Conservation (phyloP, 1,140 invertebrate species). For the Drosophila pallidifrons region DNA sequence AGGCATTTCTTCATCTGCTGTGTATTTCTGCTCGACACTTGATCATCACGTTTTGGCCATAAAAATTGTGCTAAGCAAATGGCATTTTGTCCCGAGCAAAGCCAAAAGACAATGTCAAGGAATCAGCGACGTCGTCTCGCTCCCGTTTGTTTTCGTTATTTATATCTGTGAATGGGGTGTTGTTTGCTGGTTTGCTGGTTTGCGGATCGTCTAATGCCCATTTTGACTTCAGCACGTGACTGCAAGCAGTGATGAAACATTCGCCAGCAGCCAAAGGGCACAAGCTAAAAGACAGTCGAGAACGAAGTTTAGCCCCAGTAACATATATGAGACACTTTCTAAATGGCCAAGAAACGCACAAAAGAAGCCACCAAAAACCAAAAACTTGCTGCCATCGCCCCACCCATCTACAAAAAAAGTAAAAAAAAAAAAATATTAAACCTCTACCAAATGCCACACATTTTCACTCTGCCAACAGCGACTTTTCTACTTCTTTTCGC, state of each 20-base stretch:
- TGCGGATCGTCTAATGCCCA: constrained; percentile 57
- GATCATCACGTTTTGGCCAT: constrained; percentile 76
- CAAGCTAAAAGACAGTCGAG: neutral
- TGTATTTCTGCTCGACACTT: constrained; percentile 17
- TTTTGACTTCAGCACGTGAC: constrained; percentile 62
- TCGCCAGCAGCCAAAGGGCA: constrained; percentile 27
- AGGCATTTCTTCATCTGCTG: no score
- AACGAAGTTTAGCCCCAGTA: constrained; percentile 16
- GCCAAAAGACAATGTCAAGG: constrained; percentile 30
- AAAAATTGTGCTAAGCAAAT: constrained; percentile 76
- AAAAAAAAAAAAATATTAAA: constrained; percentile 6
- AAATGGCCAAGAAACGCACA: constrained; percentile 42
- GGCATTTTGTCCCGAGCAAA: constrained; percentile 34
- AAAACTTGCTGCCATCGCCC: constrained; percentile 28
- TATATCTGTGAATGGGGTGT: constrained; percentile 40
- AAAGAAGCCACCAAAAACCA: constrained; percentile 33
- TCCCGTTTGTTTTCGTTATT: constrained; percentile 43
- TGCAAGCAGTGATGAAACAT: constrained; percentile 23
- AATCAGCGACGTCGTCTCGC: constrained; percentile 12
- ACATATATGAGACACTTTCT: constrained; percentile 50
- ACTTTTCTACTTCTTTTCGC: constrained; percentile 11
- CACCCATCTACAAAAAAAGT: constrained; percentile 17
- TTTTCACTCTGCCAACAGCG: constrained; percentile 34
- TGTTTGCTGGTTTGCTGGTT: neutral
- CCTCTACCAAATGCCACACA: constrained; percentile 32